Evolutionary conservation across 2,888 invertebrate genomes (phyloP).

Genomic region (Drosophila flavopinicola): DNA sequence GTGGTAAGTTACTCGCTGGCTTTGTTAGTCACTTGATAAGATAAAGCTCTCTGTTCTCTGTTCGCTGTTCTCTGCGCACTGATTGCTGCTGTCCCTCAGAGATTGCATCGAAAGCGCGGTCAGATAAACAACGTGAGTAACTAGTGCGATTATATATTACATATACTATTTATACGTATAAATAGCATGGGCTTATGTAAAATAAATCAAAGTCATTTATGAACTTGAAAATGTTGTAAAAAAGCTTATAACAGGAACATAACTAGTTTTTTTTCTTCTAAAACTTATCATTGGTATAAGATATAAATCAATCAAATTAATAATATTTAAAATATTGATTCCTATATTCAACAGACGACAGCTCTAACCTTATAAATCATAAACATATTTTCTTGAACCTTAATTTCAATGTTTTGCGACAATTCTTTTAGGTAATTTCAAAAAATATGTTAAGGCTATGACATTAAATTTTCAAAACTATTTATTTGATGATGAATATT

Average conservation of each 20-base stretch:
- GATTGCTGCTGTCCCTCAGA: conserved; percentile 41
- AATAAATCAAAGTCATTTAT: neutral
- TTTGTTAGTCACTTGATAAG: conserved; percentile 64
- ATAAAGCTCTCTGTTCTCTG: conserved; percentile 55
- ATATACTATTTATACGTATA: neutral
- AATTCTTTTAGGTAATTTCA: no score
- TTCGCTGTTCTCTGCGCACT: conserved; percentile 25
- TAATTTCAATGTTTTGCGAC: no score
- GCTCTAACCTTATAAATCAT: no score
- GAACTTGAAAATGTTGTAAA: neutral
- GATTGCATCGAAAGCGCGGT: conserved; percentile 14
- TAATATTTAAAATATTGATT: no score
- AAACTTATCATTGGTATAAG: no score
- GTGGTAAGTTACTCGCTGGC: conserved; percentile 52
- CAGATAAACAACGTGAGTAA: conserved; percentile 18
- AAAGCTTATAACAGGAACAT: neutral
- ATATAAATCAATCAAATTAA: no score
- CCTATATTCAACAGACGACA: no score
- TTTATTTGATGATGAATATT: no score
- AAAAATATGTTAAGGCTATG: no score
- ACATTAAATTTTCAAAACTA: no score
- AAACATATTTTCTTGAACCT: no score
- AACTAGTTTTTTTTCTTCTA: no score
- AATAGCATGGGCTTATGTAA: neutral
- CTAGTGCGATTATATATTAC: neutral